Evolutionary conservation across 2,797 vertebrate species (phyloP).

Genomic region (Syngnathus acus): DNA sequence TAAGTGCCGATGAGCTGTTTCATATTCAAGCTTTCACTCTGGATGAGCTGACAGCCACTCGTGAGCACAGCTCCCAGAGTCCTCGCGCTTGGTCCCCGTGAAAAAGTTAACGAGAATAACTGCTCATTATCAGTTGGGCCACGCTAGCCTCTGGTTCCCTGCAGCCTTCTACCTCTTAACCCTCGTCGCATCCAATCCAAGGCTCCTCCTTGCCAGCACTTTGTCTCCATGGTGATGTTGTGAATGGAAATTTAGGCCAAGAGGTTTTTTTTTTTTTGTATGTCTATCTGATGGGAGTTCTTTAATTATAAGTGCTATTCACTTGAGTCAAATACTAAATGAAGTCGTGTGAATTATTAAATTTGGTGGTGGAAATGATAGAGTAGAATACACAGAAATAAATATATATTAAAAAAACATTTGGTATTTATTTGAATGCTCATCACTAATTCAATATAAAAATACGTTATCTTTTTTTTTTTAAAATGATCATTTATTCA

Average conservation of each 20-base stretch:
- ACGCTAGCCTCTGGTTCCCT: constrained; percentile 32
- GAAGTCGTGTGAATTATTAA: neutral
- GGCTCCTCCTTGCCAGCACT: constrained; percentile 41
- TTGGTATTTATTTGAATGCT: neutral
- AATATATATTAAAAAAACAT: neutral
- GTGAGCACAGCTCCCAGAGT: constrained; percentile 23
- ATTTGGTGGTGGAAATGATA: neutral
- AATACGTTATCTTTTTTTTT: too few relatives aligned
- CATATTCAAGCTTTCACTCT: constrained; percentile 23
- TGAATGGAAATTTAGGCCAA: constrained; percentile 42
- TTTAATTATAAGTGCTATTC: constrained; percentile 28
- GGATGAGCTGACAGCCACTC: constrained; percentile 9
- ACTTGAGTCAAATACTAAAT: neutral
- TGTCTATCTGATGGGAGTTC: constrained; percentile 14
- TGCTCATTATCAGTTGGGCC: constrained; percentile 44
- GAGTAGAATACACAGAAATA: neutral
- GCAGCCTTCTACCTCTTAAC: constrained; percentile 39
- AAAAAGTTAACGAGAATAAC: constrained; percentile 26
- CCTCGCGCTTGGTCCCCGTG: constrained; percentile 33
- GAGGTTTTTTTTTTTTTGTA: constrained; percentile 19
- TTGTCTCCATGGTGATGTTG: constrained; percentile 61
- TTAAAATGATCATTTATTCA: neutral
- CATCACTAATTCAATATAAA: neutral
- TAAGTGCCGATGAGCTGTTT: constrained; percentile 32
- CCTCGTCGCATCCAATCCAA: constrained; percentile 40